A percentile compares a stretch with the other conserved stretches of the same genome.
Conservation (phyloP, 92 coral and sea anemone genomes). For the Phenganax stokvisi region DNA sequence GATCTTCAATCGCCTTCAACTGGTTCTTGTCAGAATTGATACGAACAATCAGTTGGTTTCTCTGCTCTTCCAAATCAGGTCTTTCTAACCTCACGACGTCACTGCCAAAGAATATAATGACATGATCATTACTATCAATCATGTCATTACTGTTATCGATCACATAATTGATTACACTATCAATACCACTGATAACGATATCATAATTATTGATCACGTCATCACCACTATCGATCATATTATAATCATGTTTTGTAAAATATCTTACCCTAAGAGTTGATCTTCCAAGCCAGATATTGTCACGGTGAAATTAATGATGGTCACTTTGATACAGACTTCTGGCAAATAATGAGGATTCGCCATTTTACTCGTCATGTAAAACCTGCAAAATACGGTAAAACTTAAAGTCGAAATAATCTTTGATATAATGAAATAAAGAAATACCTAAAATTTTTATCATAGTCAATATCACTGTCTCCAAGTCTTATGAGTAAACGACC, state of each 20-base stretch:
- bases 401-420: neutral
- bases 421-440: neutral
- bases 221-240: too few relatives aligned
- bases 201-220: too few relatives aligned
- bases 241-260: too few relatives aligned
- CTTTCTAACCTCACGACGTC: conserved; percentile 98
- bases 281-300: conserved; percentile 97
- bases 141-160: too few relatives aligned
- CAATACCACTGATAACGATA: too few relatives aligned
- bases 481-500: conserved; percentile 90
- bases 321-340: conserved; percentile 96
- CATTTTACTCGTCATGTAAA: conserved; percentile 98
- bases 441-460: conserved; percentile 92
- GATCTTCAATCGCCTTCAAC: conserved; percentile 94
- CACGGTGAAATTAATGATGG: conserved; percentile 98
- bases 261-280: conserved; percentile 78
- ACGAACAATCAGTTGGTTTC: conserved; percentile 89
- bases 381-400: conserved; percentile 46
- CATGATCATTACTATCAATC: too few relatives aligned
- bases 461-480: conserved; percentile 98
- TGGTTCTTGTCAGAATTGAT: conserved; percentile 99
- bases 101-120: conserved; percentile 16
- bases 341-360: conserved; percentile 98
- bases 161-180: too few relatives aligned
- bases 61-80: conserved; percentile 95